A percentile compares a stretch with the other conserved stretches of the same genome.
Conservation (phyloP, 2,888 invertebrate species). For the Cataglyphis cursor region DNA sequence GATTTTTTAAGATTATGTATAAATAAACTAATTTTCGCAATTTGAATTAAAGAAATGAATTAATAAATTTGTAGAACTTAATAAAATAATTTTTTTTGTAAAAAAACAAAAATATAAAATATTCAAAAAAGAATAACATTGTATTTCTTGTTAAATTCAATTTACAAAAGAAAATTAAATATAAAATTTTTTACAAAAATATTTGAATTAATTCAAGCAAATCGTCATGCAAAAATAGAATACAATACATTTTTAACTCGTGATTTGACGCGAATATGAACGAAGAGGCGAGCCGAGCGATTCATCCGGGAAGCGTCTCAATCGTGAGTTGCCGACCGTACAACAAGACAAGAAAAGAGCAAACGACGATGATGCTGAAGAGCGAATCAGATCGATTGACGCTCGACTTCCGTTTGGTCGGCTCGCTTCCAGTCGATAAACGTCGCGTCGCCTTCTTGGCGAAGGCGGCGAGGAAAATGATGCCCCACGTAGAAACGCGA, state of each 20-base stretch:
- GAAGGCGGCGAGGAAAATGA: not conserved
- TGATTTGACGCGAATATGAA: not conserved
- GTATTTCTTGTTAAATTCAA: not conserved
- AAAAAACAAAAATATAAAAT: not conserved
- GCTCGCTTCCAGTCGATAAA: conserved; percentile 24
- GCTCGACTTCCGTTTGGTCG: conserved; percentile 19
- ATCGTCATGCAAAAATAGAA: not conserved
- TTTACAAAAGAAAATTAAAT: not conserved
- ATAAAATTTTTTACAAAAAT: not conserved
- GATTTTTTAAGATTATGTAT: not conserved
- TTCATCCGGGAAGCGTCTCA: not conserved
- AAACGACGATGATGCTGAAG: conserved; percentile 1
- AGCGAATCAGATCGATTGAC: conserved; percentile 23
- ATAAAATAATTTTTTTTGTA: not conserved
- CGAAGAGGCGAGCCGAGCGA: not conserved
- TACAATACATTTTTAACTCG: not conserved
- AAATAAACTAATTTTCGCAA: not conserved
- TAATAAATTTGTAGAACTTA: not conserved
- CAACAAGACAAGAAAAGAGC: not conserved
- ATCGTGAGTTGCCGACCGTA: not conserved
- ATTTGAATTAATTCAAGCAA: not conserved
- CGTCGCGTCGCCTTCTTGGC: not conserved
- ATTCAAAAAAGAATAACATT: not conserved
- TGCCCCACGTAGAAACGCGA: conserved; percentile 2
- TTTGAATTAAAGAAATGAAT: not conserved